These are phyloP conservation scores for Dendroctonus valens DNA, from an alignment of 1,140 invertebrate species.

Conservation along the genomic window DNA sequence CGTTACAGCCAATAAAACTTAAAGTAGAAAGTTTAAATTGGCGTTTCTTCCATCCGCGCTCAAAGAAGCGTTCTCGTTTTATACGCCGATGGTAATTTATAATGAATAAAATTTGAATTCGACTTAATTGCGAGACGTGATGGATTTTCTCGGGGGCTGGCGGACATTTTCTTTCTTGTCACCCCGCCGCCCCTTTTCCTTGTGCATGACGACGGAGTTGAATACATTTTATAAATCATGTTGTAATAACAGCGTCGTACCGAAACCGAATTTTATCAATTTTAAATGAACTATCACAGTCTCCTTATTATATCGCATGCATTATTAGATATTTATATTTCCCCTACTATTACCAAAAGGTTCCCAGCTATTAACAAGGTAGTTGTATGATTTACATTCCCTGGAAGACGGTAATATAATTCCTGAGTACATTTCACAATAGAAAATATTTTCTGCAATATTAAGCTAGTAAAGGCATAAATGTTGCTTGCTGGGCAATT, in stretches of 20 bases:
- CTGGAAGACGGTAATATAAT: too few relatives aligned
- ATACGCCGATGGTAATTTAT: constrained; percentile 55
- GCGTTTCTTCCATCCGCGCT: constrained; percentile 46
- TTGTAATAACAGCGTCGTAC: constrained; percentile 27
- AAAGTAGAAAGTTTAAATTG: constrained; percentile 48
- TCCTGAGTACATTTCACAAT: too few relatives aligned
- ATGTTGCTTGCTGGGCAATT: too few relatives aligned
- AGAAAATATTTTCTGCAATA: too few relatives aligned
- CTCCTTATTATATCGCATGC: too few relatives aligned
- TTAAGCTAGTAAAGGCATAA: too few relatives aligned
- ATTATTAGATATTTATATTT: too few relatives aligned
- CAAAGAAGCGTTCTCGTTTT: constrained; percentile 47
- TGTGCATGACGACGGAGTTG: constrained; percentile 32
- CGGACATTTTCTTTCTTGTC: constrained; percentile 45
- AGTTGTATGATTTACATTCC: too few relatives aligned
- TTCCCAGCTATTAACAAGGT: too few relatives aligned
- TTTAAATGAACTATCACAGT: too few relatives aligned
- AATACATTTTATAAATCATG: constrained; percentile 47
- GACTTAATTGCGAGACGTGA: constrained; percentile 51
- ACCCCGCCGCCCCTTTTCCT: constrained; percentile 17
- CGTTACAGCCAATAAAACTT: constrained; percentile 34
- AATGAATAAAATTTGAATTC: constrained; percentile 53
- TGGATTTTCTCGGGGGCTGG: constrained; percentile 45
- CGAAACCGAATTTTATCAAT: neutral
- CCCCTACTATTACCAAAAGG: too few relatives aligned